Base-by-base conservation (phyloP, 2,888 invertebrate species). In the Mythimna vitellina region DNA sequence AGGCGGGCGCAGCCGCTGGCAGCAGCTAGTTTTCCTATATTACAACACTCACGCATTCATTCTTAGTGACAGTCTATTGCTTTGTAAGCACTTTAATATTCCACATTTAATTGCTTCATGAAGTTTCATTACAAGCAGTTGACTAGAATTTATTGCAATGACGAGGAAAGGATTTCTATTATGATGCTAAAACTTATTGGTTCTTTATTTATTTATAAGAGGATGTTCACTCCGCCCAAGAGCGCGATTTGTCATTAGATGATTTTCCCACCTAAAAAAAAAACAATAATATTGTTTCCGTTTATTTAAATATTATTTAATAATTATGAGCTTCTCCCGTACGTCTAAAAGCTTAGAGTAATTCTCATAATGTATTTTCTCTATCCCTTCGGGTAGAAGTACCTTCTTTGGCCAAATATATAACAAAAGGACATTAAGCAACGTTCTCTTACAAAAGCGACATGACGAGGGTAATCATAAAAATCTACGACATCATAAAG, bases 381-480 rank as follows among this genome's bases (percentile, higher is more conserved):
- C 29, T 32, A 60, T 42, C 14, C 38, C 14, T 38, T 32, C 32
- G 32, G 2, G 20, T 20, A n/a, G 20, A 57, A 57, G 10, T 17
- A 29, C 7, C 29, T 38, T 38, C 17, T 42, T 49, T n/a, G 22
- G n/a, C 20, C 9, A 53, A 35, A 53, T 0, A 1, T 53, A 12
- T 35, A 46, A 73, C 58, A 58, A 64, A 29, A 73, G 0, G 46
- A n/a, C 22, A 46, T 46, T n/a, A 51, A 64, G 14, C 65, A 65
- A 54, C 1, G 32, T 10, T 29, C 57, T n/a, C 38, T 14, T 17
- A 54, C 54, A 64, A 64, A 71, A 78, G 61, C 20, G 61, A 14
- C 49, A 54, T 74, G 63, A 80, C 63, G 65, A 80, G 65, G 83
- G 80, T 83, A 61, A 54, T 65, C 65, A 62, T 71, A 65, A 82